Evolutionary conservation across 2,888 invertebrate genomes (phyloP), one percentile per base, ranked within the genome.

Genomic region (Dione vanillae): DNA sequence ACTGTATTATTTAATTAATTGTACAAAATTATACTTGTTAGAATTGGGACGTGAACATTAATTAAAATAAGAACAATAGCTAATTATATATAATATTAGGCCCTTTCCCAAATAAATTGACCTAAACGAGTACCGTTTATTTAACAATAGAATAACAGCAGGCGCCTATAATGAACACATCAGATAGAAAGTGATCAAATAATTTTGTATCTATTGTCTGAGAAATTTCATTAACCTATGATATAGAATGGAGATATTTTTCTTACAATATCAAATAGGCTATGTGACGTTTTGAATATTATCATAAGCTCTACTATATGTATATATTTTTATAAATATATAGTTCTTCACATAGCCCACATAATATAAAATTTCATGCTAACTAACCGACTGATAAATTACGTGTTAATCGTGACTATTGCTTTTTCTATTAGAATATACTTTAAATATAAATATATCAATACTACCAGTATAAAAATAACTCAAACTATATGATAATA

Each of bases 131-230:
- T 19, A 65, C 47, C 19, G 35, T 56, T 64, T 47, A 74, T 64
- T 47, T 65, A 71, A 72, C 68, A 72, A 70, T 58, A 67, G 68
- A 54, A 56, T 58, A 70, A 51, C 72, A 68, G 62, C 68, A 65
- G 72, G 72, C 58, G 68, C 40, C 65, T 62, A 65, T 65, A 65
- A 72, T 70, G 73, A 43, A 58, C 27, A 37, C 59, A 65, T 70
- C 40, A 27, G 45, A 62, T 65, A 70, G 70, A 70, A 73, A 65
- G 70, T 73, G 67, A 51, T 43, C 64, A 69, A 72, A 69, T 67
- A 59, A 19, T 70, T 72, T 65, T 56, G 58, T 67, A 64, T n/a
- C 62, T 54, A 41, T 67, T 65, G 52, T 45, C n/a, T 49, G 43
- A 72, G 68, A 68, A 59, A 47, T 69, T 65, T 65, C 54, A 65